Evolutionary conservation across 92 coral and sea anemone species (phyloP), one percentile per base, ranked within the genome.

Genomic region (Zoanthus sansibaricus): DNA sequence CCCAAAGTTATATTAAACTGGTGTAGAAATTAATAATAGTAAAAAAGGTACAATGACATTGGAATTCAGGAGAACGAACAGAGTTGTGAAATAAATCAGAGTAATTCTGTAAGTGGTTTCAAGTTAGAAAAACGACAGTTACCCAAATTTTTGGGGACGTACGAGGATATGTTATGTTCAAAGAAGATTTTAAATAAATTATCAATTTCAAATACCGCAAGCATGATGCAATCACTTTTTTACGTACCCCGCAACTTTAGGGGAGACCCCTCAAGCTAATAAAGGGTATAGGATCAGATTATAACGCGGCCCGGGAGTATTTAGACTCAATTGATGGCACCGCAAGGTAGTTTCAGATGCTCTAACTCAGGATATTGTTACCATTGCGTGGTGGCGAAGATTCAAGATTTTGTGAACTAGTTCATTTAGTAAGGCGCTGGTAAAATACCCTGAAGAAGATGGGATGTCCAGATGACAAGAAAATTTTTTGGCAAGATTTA

Each of bases 161-260:
- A 6, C 66, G 89, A 61, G 91, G 83, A 76, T 92, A 86, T 75
- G 77, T 72, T 17, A 89, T 75, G 13, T 92, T 92, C 71, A 32
- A 87, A 25, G 76, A 86, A 7, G 94, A 92, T 47, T 92, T 92
- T 59, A 92, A 92, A 87, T 82, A 92, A 42, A 85, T 90, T 1
- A 69, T 92, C 0, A 83, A 91, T 45, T 21, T 88, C 0, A 49
- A 78, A 5, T 91, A 85, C 77, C 47, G 66, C 31, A 85, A 88
- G 69, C 68, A 90, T 3, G 90, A 92, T 55, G 86, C 94, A 17
- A 88, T 92, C 77, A 88, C 94, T 1, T 47, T 77, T 15, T 46
- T 87, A 66, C 88, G 94, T 3, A 74, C 88, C 12, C 77, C n/a
- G n/a, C n/a, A 92, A 58, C 54, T 89, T 17, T 15, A 69, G 42